Evolutionary conservation across 2,888 invertebrate genomes (phyloP), one percentile per base, ranked within the genome.

Genomic region (Volucella inflata): DNA sequence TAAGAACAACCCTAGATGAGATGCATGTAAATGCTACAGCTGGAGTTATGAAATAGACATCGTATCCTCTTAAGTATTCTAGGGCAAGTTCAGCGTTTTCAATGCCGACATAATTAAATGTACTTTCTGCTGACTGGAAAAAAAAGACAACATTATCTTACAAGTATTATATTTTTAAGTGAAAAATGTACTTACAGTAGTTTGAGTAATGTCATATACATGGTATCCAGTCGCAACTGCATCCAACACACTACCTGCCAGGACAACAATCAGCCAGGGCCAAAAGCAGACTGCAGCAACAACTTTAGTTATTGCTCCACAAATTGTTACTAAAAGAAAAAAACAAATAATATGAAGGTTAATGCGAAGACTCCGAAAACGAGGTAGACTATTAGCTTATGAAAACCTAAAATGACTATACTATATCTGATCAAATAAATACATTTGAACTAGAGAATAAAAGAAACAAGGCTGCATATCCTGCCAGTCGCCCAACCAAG

Each of bases 11-110:
- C 30, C 94, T 92, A 0, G 93, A 92, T 88, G 93, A 93, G 2
- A 94, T 64, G 11, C 93, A 89, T 2, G 92, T 92, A 92, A 94
- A 93, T 9, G 93, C 87, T 89, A 93, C 92, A 0, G 94, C 89
- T 0, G 93, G 91, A 10, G 90, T 89, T 2, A 89, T 72, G 16
- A 90, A 91, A 60, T 90, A 90, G 2, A 88, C 87, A 21, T 90
- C 90, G 70, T 89, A 90, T 1, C 79, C 88, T 6, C 88, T 78
- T 38, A 91, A 55, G 14, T 17, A 4, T 0, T 2, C 0, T 64
- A 75, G 40, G 10, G 87, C 17, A 0, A 1, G 6, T 0, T 55
- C 53, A 0, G 60, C 8, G 4, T 79, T 76, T 9, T 62, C 38
- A 10, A 87, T 76, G 0, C 88, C 88, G 11, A 88, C 87, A 76